Evolutionary conservation across 2,113 vertebrate genomes (phyloP), one percentile per base, ranked within the genome.

Genomic region (Chitala chitala): DNA sequence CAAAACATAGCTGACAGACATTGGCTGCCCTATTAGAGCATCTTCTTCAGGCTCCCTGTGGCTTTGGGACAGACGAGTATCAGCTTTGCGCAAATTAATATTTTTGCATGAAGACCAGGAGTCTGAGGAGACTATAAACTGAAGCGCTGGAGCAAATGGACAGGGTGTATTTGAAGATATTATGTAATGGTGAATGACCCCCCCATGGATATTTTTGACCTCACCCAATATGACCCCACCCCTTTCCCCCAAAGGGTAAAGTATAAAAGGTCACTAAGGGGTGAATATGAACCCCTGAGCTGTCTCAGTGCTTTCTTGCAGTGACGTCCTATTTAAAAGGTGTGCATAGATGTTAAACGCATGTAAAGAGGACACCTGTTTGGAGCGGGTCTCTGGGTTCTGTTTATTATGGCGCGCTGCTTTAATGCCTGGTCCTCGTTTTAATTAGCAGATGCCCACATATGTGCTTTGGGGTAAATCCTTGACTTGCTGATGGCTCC

Each of bases 1-100:
- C 50, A 63, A 77, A 72, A 54, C 61, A 33, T 44, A 75, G 63
- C 72, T 55, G 61, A 75, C 75, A 63, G 78, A 63, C 69, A 36
- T 56, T 51, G 50, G 75, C 59, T 29, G 36, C 36, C 51, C 46
- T 73, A 79, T 76, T 72, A 73, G 71, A 77, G 56, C 31, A 22
- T 36, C 26, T 72, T 42, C 61, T 71, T 42, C 26, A 31, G 55
- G 31, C 29, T 70, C 55, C 66, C 65, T 20, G 66, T 56, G 54
- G 20, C 20, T 51, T 44, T 63, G 38, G 55, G 65, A 42, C 69
- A 69, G 55, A 17, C 72, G 51, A 54, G 69, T 48, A 75, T 68
- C 73, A 63, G 40, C 65, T 50, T 38, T 29, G 42, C 13, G 1
- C 10, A 36, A 75, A 71, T 70, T 44, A 42, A 48, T 71, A 61